Base-by-base conservation (phyloP, 37 sponge, comb jelly and placozoan species). In the Aphrocallistes beatrix region DNA sequence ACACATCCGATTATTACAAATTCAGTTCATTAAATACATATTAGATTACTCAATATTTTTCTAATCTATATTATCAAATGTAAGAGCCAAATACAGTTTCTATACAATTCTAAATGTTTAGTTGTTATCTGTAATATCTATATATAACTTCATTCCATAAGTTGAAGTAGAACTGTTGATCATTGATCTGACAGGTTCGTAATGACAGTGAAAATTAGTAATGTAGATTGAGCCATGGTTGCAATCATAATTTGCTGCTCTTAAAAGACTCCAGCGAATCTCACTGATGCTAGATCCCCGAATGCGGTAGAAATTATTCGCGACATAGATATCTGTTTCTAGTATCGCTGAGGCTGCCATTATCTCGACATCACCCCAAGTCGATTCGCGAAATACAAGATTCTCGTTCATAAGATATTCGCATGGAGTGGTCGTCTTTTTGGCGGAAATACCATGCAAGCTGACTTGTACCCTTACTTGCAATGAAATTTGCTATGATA, bases 361-460 rank as follows among this genome's bases (percentile, higher is more conserved):
- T 60, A 60, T 32, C n/a, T 60, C 75, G 8, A 60, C 75, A 60
- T 60, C 75, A 60, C 75, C 75, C 75, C 75, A 60, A 60, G 17
- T 19, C 6, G 17, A 3, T 13, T 60, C 34, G 8, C 10, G 3
- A 60, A 60, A 32, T 60, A 60, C 75, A 32, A 30, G n/a, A 28
- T 60, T 60, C n/a, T 60, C 75, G n/a, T 60, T 60, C 75, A 60
- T 60, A 6, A 60, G 8, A 13, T 60, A 60, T 60, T 60, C n/a
- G 75, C 75, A 60, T 13, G 75, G 75, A 6, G 75, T 60, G 10
- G 75, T 60, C n/a, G 1, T 60, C 34, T 60, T n/a, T 60, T 28
- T 60, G 75, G 75, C n/a, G 75, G 21, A 60, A 60, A 13, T 60
- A 60, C 75, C 75, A 60, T 60, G 75, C 75, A 19, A 60, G 75